These are phyloP conservation scores for Melipona beecheii DNA, from an alignment of 2,888 invertebrate species.

Conservation along the genomic window DNA sequence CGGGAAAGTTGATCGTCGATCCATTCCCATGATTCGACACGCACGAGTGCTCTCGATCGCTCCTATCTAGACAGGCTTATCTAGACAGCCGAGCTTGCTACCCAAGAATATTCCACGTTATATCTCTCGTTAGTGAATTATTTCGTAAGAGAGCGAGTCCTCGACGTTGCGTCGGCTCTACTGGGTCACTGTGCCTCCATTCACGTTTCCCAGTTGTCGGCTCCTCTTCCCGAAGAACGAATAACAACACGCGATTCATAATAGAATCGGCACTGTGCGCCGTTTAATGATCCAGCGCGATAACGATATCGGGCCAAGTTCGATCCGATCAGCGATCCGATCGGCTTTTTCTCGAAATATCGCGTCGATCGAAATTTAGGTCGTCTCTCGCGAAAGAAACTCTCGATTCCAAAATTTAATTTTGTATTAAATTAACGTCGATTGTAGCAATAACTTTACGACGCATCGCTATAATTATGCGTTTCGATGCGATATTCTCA, in stretches of 20 bases:
- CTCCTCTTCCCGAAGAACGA: background rate
- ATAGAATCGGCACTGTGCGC: background rate
- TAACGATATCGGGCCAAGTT: conserved; percentile 2
- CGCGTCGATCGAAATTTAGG: background rate
- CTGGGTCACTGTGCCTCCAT: conserved; percentile 21
- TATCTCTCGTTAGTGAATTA: conserved; percentile 42
- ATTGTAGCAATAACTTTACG: too few species aligned
- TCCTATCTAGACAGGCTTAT: conserved; percentile 45
- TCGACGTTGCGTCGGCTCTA: background rate
- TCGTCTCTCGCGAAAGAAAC: too few species aligned
- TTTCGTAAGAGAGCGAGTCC: conserved; percentile 22
- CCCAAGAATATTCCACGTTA: conserved; percentile 31
- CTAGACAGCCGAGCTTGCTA: conserved; percentile 23
- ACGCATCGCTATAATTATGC: too few species aligned
- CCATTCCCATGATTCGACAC: conserved; percentile 70
- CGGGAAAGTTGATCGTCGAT: conserved; percentile 57
- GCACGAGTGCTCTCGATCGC: conserved; percentile 61
- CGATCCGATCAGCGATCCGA: background rate
- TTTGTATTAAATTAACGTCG: too few species aligned
- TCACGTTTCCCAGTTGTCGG: conserved; percentile 6
- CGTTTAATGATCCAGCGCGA: background rate
- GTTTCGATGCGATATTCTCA: background rate
- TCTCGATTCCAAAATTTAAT: background rate
- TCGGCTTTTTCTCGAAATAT: background rate
- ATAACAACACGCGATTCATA: conserved; percentile 6